Base-by-base conservation (phyloP, 64 coral and sea anemone genomes). In the Platygyra sinensis region DNA sequence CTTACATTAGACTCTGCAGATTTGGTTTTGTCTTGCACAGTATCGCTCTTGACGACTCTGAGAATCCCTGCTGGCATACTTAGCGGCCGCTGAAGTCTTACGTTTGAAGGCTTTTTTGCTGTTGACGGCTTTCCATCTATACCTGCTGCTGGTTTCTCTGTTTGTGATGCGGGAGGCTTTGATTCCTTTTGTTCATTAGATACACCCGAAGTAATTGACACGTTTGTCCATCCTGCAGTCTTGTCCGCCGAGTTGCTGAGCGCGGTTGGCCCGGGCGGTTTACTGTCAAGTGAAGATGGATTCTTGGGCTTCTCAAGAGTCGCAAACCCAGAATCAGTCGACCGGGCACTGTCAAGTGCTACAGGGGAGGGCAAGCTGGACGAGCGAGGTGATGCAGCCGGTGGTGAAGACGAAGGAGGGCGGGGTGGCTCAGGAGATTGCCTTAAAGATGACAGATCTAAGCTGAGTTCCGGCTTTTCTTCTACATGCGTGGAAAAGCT, bases 241-340 rank as follows among this genome's bases (percentile, higher is more conserved):
- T 24, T 69, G 65, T 12, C 65, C 15, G 15, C 54, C n/a, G 65
- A 69, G 65, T 20, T 69, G 25, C 9, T 27, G n/a, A 69, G 24
- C 65, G 65, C 8, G 65, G 10, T 69, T 7, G 25, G 22, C 25
- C 22, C 65, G 24, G 2, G n/a, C 65, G 22, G 22, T 69, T 69
- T 69, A 24, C 20, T 69, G 17, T 38, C 61, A 16, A 24, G 19
- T 42, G 62, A 24, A 28, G 30, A 4, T 5, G 81, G 60, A 24
- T 20, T 7, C 33, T 50, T 85, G 0, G 20, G 38, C 62, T 85
- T 60, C 36, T 85, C 81, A 64, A 11, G 49, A 4, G 65, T 30
- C 20, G 81, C 65, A 36, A 85, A 69, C 38, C 81, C 81, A 85
- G 81, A 85, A 24, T 85, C 81, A n/a, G 81, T 85, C 69, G 81